Evolutionary conservation across 1,140 invertebrate genomes (phyloP), one percentile per base, ranked within the genome.

Genomic region (Drosophila malerkotliana): DNA sequence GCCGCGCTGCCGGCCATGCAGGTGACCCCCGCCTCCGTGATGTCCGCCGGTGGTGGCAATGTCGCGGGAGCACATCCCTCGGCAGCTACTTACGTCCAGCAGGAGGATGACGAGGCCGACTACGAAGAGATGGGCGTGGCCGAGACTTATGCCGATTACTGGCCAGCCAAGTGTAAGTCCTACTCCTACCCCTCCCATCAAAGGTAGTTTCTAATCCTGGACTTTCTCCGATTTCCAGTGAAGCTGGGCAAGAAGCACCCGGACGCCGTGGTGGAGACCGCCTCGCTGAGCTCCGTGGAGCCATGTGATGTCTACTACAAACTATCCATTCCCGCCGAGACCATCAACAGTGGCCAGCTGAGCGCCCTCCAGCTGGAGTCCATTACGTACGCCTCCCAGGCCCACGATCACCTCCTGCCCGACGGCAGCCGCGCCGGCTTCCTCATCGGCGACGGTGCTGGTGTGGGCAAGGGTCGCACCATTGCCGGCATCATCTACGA

Each of bases 251-350:
- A 95, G 62, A 97, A 97, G 87, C 99, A 99, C 95, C 99, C 99
- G 0, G 99, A 99, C 93, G 97, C 98, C n/a, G 98, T 99, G 9
- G 99, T 99, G 15, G 99, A 99, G 92, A 99, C 99, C 0, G 98
- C 98, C 32, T 99, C 98, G 0, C 93, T 99, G 34, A 98, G 98
- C 0, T 98, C 97, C 72, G 98, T 99, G 49, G 96, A 98, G 85
- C 97, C 99, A 2, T 97, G 97, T 4, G 97, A 99, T 91, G 97
- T 99, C 49, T 96, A 95, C 93, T 99, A 99, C 92, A 94, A 95
- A 52, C 57, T 99, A 10, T 94, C 95, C 3, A 94, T 99, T 80
- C 98, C 98, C 3, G 95, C 97, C 44, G 95, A 96, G 67, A 95
- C 96, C 0, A 97, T 99, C 69, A 95, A 96, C 78, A 94, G 94